A percentile compares a stretch with the other conserved stretches of the same genome.
Evolutionary conservation across 2,888 invertebrate species (phyloP).

Genomic region (Catocala sponsa): DNA sequence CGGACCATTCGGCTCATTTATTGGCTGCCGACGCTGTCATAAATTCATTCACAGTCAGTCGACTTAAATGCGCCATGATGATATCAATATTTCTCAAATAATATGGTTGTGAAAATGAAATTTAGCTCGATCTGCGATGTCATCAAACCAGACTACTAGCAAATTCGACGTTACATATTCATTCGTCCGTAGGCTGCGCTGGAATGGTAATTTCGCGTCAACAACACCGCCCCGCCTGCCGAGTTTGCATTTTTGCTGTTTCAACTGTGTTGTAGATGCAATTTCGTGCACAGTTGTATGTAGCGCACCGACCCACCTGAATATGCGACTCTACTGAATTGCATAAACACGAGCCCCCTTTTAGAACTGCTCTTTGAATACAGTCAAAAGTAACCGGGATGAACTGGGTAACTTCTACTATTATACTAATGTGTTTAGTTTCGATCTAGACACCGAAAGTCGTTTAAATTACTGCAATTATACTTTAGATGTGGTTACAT

Average conservation of each 20-base stretch:
- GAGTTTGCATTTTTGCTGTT: slow-evolving; percentile 82
- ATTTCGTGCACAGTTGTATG: slow-evolving; percentile 55
- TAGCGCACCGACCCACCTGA: slow-evolving; percentile 59
- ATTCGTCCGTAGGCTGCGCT: slow-evolving; percentile 76
- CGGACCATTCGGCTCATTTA: slow-evolving; percentile 57
- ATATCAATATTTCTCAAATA: slow-evolving; percentile 44
- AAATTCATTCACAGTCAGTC: slow-evolving; percentile 60
- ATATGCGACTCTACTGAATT: slow-evolving; percentile 62
- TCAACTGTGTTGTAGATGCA: slow-evolving; percentile 68
- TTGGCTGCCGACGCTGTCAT: slow-evolving; percentile 57
- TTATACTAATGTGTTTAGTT: background rate
- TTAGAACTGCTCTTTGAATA: slow-evolving; percentile 36
- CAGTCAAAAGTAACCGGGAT: slow-evolving; percentile 24
- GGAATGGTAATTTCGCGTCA: slow-evolving; percentile 84
- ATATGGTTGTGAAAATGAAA: slow-evolving; percentile 39
- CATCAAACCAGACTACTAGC: slow-evolving; percentile 66
- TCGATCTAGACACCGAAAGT: background rate
- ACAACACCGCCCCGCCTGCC: slow-evolving; percentile 70
- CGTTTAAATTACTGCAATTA: background rate
- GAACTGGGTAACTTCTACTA: slow-evolving; percentile 17
- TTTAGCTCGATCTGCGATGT: slow-evolving; percentile 58
- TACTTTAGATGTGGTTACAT: background rate
- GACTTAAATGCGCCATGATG: slow-evolving; percentile 46
- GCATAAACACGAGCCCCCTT: slow-evolving; percentile 60
- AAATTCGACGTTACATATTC: slow-evolving; percentile 81